Evolutionary conservation across 1,140 invertebrate species (phyloP).

Genomic region (Maniola jurtina): DNA sequence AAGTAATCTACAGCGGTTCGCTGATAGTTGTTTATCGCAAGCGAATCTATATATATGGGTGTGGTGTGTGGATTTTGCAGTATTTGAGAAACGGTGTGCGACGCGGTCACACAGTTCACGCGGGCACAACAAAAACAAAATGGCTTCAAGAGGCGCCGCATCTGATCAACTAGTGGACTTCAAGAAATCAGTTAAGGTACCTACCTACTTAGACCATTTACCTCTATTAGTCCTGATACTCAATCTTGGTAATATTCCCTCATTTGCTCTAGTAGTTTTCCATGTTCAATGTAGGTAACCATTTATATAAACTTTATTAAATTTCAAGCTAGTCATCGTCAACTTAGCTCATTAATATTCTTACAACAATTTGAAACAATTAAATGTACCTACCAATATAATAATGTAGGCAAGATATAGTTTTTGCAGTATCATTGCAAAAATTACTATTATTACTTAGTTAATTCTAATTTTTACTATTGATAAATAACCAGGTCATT

Average conservation of each 20-base stretch:
- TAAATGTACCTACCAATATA: not conserved
- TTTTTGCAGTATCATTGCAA: not conserved
- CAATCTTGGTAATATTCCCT: too few species aligned
- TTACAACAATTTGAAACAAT: too few species aligned
- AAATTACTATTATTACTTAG: not conserved
- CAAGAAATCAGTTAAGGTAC: conserved; percentile 82
- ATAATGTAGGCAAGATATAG: not conserved
- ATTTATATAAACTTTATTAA: too few species aligned
- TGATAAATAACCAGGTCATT: not conserved
- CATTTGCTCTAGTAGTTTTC: too few species aligned
- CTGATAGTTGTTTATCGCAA: conserved; percentile 62
- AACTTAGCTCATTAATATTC: too few species aligned
- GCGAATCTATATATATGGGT: conserved; percentile 61
- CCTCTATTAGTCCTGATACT: too few species aligned
- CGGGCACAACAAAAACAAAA: conserved; percentile 39
- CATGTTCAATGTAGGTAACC: too few species aligned
- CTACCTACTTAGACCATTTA: conserved; percentile 8
- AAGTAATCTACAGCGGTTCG: not conserved
- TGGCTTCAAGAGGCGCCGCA: conserved; percentile 82
- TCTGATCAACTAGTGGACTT: conserved; percentile 85
- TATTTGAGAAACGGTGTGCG: conserved; percentile 61
- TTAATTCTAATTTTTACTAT: not conserved
- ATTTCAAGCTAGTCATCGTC: too few species aligned
- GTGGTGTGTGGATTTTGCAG: conserved; percentile 21
- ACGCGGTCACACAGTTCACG: conserved; percentile 39